These are phyloP conservation scores for Hydrochoerus hydrochaeris DNA, from an alignment of 2,113 vertebrate genomes.

Conservation along the genomic window DNA sequence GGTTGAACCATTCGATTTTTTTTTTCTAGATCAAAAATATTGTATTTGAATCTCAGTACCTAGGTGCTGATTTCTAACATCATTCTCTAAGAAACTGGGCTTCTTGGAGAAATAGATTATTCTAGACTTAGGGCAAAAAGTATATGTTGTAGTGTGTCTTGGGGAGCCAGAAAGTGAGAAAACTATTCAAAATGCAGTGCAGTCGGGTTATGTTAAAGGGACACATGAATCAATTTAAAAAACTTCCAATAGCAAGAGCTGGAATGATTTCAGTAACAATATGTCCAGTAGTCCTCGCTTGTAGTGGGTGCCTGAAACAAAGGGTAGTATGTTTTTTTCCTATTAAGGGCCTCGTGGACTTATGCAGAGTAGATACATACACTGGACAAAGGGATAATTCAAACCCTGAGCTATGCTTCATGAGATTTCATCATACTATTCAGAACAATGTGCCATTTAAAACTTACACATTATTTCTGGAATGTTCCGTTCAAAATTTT, in stretches of 20 bases:
- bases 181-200: background rate
- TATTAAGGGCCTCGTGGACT: background rate
- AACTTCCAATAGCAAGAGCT: background rate
- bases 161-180: background rate
- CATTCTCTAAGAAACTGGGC: background rate
- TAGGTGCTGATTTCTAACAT: background rate
- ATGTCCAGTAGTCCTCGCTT: background rate
- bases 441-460: background rate
- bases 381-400: background rate
- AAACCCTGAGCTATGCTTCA: background rate
- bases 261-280: background rate
- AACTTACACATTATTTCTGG: background rate
- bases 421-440: background rate
- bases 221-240: background rate
- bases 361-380: no score
- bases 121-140: background rate
- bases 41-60: background rate
- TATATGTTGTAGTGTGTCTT: background rate
- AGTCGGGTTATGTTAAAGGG: background rate
- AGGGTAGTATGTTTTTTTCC: background rate
- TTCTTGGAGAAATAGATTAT: conserved; percentile 30
- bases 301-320: background rate
- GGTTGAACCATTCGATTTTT: background rate
- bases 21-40: background rate
- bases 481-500: background rate